phyloP scores from a whole-genome alignment of 2,888 invertebrate genomes.

The Cephus sareptanus region DNA sequence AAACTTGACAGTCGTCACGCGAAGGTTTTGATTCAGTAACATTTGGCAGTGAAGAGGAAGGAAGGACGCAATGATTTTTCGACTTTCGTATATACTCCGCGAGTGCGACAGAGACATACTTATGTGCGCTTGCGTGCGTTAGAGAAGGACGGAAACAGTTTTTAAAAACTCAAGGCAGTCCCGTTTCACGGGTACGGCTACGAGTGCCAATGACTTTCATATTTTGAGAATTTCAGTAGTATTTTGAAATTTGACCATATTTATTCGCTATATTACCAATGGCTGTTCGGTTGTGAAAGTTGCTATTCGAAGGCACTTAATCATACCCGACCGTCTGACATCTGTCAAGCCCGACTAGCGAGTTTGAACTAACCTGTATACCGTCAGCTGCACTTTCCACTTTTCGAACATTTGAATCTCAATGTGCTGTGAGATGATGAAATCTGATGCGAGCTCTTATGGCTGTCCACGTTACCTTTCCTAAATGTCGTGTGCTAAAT shows the following conservation, averaged over 20 bases:
- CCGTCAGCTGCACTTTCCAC: conserved; percentile 12
- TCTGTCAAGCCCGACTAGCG: neutral
- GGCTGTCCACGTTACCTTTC: conserved; percentile 16
- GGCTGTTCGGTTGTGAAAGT: neutral
- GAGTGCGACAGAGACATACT: neutral
- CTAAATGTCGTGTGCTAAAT: conserved; percentile 1
- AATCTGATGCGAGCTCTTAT: conserved; percentile 15
- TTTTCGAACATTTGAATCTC: conserved; percentile 14
- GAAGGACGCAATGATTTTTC: neutral
- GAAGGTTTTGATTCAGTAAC: neutral
- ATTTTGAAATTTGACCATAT: neutral
- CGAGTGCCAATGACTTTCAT: neutral
- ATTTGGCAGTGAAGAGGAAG: neutral
- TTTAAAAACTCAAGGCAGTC: neutral
- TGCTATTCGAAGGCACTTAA: neutral
- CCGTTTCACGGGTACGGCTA: neutral
- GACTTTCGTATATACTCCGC: neutral
- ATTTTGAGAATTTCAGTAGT: neutral
- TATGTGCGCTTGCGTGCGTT: neutral
- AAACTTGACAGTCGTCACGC: neutral
- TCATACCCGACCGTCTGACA: neutral
- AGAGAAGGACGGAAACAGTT: neutral
- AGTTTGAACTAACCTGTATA: neutral
- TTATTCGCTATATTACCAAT: neutral
- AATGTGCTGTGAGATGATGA: conserved; percentile 13